Base-by-base conservation (phyloP, 2,113 vertebrate genomes). In the Phaetusa simplex region DNA sequence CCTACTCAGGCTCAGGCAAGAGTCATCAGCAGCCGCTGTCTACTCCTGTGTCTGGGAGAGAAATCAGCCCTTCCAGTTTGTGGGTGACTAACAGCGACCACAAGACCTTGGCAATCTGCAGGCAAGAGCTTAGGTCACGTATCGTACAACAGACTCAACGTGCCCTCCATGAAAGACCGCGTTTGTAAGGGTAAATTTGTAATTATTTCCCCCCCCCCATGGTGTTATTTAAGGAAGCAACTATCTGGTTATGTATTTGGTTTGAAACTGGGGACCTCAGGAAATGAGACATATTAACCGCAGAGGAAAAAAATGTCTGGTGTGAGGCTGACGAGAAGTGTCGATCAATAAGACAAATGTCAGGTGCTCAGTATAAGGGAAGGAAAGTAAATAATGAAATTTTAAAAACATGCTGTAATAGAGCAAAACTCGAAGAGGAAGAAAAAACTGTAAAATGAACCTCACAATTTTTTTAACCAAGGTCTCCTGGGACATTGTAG, bases 391-490 rank as follows among this genome's bases (percentile, higher is more conserved):
- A 78, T 5, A 12, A 50, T 55, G 49, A 14, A 12, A 69, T 42
- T 82, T 81, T 27, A 34, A 82, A 88, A 61, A 5, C 16, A 10
- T 12, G 6, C 14, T 82, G 61, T 47, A 32, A 43, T 2, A 52
- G 29, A 85, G 38, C 12, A 64, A 72, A 85, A 30, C 30, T 52
- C 19, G 12, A 30, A 53, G 40, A 38, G 4, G 5, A 10, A 38
- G 7, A 1, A 29, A 34, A 58, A 29, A 2, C 0, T 36, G 12
- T 19, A n/a, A 38, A n/a, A 58, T 36, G 26, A 22, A 26, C 4
- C 14, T 10, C 56, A 26, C 0, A 5, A 1, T 1, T 5, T 50
- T 76, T 70, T 56, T 2, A 38, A 26, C 11, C 2, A 4, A 19
- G 24, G 14, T 40, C 14, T 53, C 2, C 22, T 67, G n/a, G 34